A percentile compares a stretch with the other conserved stretches of the same genome.
Evolutionary conservation across 2,888 invertebrate species (phyloP).

Genomic region (Noctua janthina): DNA sequence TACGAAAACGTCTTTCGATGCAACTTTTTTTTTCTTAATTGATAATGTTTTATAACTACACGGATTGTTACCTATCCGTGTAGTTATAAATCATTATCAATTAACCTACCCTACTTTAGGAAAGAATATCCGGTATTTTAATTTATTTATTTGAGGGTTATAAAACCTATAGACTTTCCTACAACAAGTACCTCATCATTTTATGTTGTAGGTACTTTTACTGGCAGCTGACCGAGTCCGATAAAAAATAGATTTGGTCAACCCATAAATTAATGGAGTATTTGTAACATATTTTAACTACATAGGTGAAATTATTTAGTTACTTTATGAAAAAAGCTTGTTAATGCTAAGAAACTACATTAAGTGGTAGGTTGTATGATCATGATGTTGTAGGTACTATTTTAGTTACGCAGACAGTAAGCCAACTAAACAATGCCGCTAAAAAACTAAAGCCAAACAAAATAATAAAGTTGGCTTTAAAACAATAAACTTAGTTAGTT

Average conservation of each 20-base stretch:
- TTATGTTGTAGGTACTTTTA: neutral
- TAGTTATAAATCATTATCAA: too few species aligned
- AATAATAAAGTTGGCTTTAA: neutral
- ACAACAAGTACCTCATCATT: too few species aligned
- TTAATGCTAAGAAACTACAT: neutral
- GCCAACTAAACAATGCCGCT: neutral
- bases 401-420: neutral
- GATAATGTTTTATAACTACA: neutral
- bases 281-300: neutral
- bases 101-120: neutral
- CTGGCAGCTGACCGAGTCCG: neutral
- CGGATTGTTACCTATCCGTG: too few species aligned
- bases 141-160: neutral
- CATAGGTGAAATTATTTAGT: neutral
- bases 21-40: neutral
- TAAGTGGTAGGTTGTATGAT: neutral
- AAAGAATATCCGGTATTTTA: neutral
- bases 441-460: neutral
- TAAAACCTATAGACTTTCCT: too few species aligned
- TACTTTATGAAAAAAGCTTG: neutral
- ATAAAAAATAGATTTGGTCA: neutral
- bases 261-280: neutral
- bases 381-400: neutral
- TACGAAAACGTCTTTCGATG: neutral
- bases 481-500: slow-evolving; percentile 9